These are phyloP conservation scores for Nezara viridula DNA, from an alignment of 2,888 invertebrate genomes.

Conservation along the genomic window DNA sequence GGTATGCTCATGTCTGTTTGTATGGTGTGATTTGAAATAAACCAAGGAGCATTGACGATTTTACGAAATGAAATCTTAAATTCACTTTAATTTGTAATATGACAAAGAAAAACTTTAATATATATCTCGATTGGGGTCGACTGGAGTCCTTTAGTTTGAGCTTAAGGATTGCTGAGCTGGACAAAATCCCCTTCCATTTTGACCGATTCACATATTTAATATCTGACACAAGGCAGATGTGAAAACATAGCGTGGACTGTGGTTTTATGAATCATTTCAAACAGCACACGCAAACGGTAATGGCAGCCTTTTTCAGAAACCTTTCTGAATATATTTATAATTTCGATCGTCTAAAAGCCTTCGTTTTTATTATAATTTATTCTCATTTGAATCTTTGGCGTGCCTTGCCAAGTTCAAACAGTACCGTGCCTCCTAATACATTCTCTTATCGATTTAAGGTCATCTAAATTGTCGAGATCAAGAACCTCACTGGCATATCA, in stretches of 20 bases:
- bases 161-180: no score
- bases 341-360: neutral
- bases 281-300: neutral
- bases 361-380: slow-evolving; percentile 9
- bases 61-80: no score
- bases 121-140: no score
- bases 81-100: no score
- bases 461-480: slow-evolving; percentile 37
- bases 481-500: neutral
- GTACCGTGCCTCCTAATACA: neutral
- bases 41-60: no score
- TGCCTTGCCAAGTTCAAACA: neutral
- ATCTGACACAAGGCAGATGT: neutral
- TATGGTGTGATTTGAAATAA: no score
- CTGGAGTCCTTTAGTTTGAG: no score
- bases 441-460: neutral
- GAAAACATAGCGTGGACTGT: neutral
- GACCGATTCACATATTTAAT: no score
- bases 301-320: neutral
- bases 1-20: no score
- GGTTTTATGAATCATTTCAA: slow-evolving; percentile 13
- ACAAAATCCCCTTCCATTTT: no score
- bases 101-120: no score
- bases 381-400: neutral
- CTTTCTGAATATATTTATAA: neutral